Base-by-base conservation (phyloP, 1,140 invertebrate genomes). In the Nomia melanderi region DNA sequence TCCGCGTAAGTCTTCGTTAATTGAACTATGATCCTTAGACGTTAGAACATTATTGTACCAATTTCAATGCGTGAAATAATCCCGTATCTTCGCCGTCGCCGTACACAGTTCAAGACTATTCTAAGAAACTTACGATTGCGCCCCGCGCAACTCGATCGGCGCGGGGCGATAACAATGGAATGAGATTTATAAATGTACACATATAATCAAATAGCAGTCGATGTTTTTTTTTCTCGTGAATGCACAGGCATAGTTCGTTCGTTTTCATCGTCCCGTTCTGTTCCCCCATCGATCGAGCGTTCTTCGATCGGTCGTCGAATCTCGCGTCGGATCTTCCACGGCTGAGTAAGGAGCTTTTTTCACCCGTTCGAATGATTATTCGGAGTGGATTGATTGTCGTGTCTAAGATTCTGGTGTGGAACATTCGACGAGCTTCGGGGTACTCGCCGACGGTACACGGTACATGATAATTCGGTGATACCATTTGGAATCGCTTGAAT, bases 311-410 rank as follows among this genome's bases (percentile, higher is more conserved):
- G 17, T 14, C 33, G n/a, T n/a, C n/a, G n/a, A n/a, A n/a, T n/a
- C 20, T 59, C 39, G 1, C 57, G 2, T 33, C 1, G 0, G 14
- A 17, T 44, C 12, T 41, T 14, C 20, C 0, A 17, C 12, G 14
- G 41, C 20, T 17, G 23, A 11, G n/a, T 7, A 20, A n/a, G 8
- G 11, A 17, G 2, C 17, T 23, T 2, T 39, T 3, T 17, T 20
- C 41, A 62, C 20, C 74, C n/a, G 41, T 54, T 69, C 8, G 27
- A 54, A 67, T 27, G 17, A 66, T 65, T 20, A 33, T 36, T 63
- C 17, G 29, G 25, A 64, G 44, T 76, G 14, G 29, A 41, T 74
- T 80, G 64, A 81, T 70, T 80, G 64, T 74, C 69, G 47, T 56
- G 50, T 79, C 54, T 67, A 41, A 81, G 74, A 57, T 79, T 57